Conservation (phyloP, 2,797 vertebrate genomes). For the Periparus ater region DNA sequence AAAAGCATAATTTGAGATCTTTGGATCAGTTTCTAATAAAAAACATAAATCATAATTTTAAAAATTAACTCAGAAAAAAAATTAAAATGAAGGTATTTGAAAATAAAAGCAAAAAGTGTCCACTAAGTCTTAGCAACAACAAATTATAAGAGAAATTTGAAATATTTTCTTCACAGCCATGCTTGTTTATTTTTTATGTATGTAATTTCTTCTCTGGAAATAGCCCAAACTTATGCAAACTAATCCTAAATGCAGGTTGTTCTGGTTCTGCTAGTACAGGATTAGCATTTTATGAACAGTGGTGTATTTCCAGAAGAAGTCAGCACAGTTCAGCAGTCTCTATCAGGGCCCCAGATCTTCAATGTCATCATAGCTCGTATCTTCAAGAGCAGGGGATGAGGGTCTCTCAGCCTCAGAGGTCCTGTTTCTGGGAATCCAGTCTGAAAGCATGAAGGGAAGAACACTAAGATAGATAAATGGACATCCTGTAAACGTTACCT, state of each 20-base stretch:
- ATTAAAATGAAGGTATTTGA: background rate
- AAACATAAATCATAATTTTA: background rate
- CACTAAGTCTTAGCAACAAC: background rate
- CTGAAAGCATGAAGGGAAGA: constrained; percentile 19
- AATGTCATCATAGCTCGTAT: background rate
- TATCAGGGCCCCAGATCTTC: background rate
- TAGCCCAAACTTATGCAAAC: background rate
- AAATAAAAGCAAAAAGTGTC: background rate
- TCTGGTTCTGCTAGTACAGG: background rate
- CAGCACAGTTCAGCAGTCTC: background rate
- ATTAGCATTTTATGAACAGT: background rate
- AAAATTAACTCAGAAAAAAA: background rate
- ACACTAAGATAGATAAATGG: background rate
- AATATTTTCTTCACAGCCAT: background rate
- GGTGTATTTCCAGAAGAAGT: background rate
- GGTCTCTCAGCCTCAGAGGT: background rate
- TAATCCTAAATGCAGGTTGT: background rate
- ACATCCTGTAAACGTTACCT: fast-evolving
- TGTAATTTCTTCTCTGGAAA: background rate
- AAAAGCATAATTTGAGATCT: background rate
- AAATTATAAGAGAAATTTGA: background rate
- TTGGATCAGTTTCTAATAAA: background rate
- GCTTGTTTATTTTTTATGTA: background rate
- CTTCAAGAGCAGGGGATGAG: background rate
- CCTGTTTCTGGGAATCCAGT: background rate